Percentiles rank a stretch among this genome's conserved stretches.
These are phyloP conservation scores for Pherbina coryleti DNA, from an alignment of 2,888 invertebrate species.

Conservation along the genomic window DNA sequence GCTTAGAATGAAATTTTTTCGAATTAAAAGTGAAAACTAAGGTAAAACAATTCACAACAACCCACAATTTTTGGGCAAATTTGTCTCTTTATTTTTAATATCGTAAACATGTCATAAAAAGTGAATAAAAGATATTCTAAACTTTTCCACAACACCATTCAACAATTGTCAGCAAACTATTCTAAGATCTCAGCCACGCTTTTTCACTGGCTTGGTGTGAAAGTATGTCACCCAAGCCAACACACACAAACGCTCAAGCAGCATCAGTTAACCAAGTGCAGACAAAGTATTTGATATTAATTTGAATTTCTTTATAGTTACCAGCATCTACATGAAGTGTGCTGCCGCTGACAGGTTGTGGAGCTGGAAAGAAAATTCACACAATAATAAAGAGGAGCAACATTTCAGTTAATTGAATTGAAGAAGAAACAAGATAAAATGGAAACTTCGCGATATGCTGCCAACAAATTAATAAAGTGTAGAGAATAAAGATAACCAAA, in stretches of 20 bases:
- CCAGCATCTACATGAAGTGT: constrained; percentile 24
- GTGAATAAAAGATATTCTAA: too few relatives aligned
- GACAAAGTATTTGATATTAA: neutral
- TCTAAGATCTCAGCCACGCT: too few relatives aligned
- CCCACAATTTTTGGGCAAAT: too few relatives aligned
- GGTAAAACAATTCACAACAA: too few relatives aligned
- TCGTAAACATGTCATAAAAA: too few relatives aligned
- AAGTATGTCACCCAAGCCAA: constrained; percentile 47
- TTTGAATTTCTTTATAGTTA: neutral
- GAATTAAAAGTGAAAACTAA: too few relatives aligned
- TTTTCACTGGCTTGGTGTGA: constrained; percentile 40
- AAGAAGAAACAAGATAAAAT: neutral
- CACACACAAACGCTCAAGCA: neutral
- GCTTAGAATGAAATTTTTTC: too few relatives aligned
- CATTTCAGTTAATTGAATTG: neutral
- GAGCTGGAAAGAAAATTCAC: constrained; percentile 37
- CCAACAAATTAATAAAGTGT: too few relatives aligned
- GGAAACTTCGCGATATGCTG: neutral
- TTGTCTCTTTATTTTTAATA: too few relatives aligned
- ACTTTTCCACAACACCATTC: too few relatives aligned
- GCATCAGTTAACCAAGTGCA: neutral
- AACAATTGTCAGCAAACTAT: too few relatives aligned
- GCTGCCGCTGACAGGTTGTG: neutral
- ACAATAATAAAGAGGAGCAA: constrained; percentile 15
- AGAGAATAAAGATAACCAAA: too few relatives aligned